Evolutionary conservation across 37 sponge, comb jelly and placozoan genomes (phyloP), one percentile per base, ranked within the genome.

Genomic region (Spongilla lacustris): DNA sequence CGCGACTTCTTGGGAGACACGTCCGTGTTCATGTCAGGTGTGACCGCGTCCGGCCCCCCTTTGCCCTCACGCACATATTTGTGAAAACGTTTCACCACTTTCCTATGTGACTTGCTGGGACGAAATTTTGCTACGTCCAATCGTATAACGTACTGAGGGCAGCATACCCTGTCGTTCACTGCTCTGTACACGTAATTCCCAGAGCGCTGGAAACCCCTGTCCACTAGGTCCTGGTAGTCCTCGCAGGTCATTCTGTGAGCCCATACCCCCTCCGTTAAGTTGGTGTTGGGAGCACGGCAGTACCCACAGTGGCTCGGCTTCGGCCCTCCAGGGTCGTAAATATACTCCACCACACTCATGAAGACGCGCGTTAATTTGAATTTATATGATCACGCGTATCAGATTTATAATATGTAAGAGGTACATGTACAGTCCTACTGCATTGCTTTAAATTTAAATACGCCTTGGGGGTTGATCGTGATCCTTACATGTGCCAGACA

Each of bases 141-240:
- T 38, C 94, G 36, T 2, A 93, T n/a, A 21, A 89, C 83, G 84
- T 93, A 93, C 68, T 89, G 85, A 21, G 94, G 94, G 67, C 94
- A 93, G 81, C 94, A 93, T 4, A 87, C 86, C 25, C 23, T 25
- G 27, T 86, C 67, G 75, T 89, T 89, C 28, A 80, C 34, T 0
- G 94, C 87, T 32, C 87, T 66, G 87, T 93, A 93, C 9, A 93
- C 87, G 36, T 83, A 89, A 9, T 87, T 89, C 2, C 94, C 94
- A 28, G 94, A 89, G 9, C 94, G 70, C 84, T 89, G 90, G 76
- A 86, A 93, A 14, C 94, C 87, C 78, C 90, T 82, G 70, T 93
- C 94, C 37, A 93, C 87, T 35, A 93, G 38, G 17, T 75, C 75
- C 50, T 93, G 87, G 68, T 76, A 93, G 76, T 86, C 83, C 30